Evolutionary conservation across 1,140 invertebrate species (phyloP), one percentile per base, ranked within the genome.

Genomic region (Drosophila cardini): DNA sequence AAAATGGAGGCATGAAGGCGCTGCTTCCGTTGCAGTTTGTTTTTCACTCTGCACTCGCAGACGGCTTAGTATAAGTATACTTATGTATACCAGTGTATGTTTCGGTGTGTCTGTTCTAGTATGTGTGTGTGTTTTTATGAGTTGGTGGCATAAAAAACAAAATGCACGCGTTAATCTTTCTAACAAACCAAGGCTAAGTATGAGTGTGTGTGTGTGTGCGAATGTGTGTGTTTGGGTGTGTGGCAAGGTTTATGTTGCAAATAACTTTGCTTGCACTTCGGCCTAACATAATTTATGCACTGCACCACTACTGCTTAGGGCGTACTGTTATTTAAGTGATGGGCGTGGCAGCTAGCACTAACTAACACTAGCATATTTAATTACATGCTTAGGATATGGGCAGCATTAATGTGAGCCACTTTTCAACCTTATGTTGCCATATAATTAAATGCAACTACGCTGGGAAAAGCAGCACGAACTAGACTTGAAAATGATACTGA

Each of bases 251-350:
- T 76, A 79, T 76, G 76, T 78, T 76, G 69, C 76, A 87, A 81
- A 83, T 83, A 87, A 83, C 75, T 82, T 73, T 76, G 76, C 83
- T 82, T 87, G 72, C 83, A 89, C 84, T 87, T 80, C 87, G 84
- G 79, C 76, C 84, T 74, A 83, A 72, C 72, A 86, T 86, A 86
- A 87, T 83, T 86, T 87, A 86, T 89, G 80, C 79, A 87, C 83
- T 78, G 76, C 62, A 72, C 63, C 26, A 40, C 21, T 26, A 26
- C 21, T 45, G 40, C 63, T 53, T 55, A 10, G 46, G 26, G 26
- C 42, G 21, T 32, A 38, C 15, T 72, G 30, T 38, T 52, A 10
- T 30, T 46, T 69, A 76, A 62, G 56, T 65, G 46, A 55, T 62
- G 67, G 67, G 63, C 70, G 56, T 63, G 45, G 45, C 70, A 46